Evolutionary conservation across 2,113 vertebrate genomes (phyloP).

Genomic region (Tringa solitaria): DNA sequence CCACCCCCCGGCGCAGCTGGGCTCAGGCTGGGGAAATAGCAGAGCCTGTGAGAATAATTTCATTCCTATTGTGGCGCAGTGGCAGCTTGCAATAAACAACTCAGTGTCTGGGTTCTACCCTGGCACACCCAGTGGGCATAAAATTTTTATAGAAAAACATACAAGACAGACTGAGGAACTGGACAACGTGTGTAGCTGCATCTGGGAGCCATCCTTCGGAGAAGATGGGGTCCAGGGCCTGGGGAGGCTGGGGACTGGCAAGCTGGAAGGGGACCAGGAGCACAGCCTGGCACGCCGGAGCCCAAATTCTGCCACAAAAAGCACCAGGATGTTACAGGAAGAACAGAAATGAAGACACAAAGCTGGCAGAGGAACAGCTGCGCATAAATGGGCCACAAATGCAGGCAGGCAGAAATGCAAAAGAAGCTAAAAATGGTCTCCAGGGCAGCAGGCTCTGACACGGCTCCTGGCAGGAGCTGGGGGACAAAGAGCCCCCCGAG

Average conservation of each 20-base stretch:
- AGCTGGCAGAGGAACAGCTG: background rate
- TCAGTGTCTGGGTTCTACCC: accelerated
- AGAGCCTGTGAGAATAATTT: background rate
- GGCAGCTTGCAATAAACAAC: background rate
- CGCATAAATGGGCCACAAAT: background rate
- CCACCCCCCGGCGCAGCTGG: background rate
- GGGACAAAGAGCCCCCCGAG: background rate
- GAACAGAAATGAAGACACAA: background rate
- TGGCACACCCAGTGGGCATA: background rate
- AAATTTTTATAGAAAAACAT: background rate
- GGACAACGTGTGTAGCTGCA: accelerated
- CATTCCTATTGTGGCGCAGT: background rate
- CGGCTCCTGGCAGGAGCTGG: background rate
- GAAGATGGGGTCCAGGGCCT: background rate
- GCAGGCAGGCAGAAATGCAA: background rate
- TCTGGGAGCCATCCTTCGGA: background rate
- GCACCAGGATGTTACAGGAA: background rate
- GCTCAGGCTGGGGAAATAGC: background rate
- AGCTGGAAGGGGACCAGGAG: background rate
- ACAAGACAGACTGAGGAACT: background rate
- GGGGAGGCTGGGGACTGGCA: background rate
- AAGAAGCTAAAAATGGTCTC: background rate
- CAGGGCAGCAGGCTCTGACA: background rate
- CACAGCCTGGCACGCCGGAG: background rate
- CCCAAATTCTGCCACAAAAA: background rate